Evolutionary conservation across 2,113 vertebrate species (phyloP), one percentile per base, ranked within the genome.

Genomic region (Phrynosoma platyrhinos): DNA sequence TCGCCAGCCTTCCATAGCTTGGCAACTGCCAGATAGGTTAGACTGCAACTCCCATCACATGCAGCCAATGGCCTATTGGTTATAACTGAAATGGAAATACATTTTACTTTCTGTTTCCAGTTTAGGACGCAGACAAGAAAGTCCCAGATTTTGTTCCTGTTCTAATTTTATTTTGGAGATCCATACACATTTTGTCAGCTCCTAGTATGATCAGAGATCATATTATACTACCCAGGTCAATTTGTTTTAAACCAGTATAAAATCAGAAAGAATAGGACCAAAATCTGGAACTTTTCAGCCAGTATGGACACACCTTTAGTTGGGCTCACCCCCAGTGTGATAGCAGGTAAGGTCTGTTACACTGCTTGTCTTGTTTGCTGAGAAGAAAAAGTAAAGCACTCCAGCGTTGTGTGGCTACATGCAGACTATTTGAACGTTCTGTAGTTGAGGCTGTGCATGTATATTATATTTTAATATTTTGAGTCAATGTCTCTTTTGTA

Each of bases 391-490:
- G 30, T n/a, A 27, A 23, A 52, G 42, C 69, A 2, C 47, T 71
- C n/a, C 2, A 69, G 14, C 32, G 2, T 23, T 20, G 12, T 27
- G n/a, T 52, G 20, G 42, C 64, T 18, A 3, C 30, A 62, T 71
- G 14, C 14, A 72, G 66, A 72, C 32, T 30, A 18, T 62, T 32
- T 72, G 14, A 40, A 58, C 80, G 20, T n/a, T 87, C 25, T 53
- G 42, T 68, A 53, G 42, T 71, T 80, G 32, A 12, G 53, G 68
- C 52, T 42, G 9, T 62, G 2, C 20, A 42, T 75, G 21, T 52
- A 32, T 76, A 20, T 68, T 76, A 21, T 42, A 42, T 64, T 85
- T 76, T 78, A 21, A 52, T 78, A 78, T 32, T 78, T 81, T 88
- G 40, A 68, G 72, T 62, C 74, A 78, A 30, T 83, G 62, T 55